phyloP scores from a whole-genome alignment of 2,113 vertebrate species.

The Hepsetus odoe region DNA sequence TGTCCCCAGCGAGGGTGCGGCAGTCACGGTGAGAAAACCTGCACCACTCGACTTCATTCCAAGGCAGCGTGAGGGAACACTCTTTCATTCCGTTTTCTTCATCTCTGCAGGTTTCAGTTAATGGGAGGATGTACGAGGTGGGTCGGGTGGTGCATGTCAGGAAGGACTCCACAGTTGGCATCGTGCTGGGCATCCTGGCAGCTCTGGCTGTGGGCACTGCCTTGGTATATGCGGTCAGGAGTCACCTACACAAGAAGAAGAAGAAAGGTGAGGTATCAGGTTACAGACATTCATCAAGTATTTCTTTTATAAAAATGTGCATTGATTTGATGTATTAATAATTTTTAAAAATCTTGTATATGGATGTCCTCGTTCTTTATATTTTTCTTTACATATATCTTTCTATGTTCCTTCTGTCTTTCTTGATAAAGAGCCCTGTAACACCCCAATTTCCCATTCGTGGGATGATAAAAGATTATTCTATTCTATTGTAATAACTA shows the following conservation, averaged over 20 bases:
- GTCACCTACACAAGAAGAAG: constrained; percentile 73
- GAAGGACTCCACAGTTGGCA: constrained; percentile 62
- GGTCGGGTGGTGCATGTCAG: constrained; percentile 75
- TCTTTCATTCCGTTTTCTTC: background rate
- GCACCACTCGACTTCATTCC: background rate
- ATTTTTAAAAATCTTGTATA: too few relatives aligned
- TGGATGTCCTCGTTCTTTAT: too few relatives aligned
- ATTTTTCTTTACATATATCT: too few relatives aligned
- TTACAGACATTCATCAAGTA: background rate
- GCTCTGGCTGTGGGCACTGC: constrained; percentile 70
- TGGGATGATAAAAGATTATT: too few relatives aligned
- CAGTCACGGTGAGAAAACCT: constrained; percentile 77
- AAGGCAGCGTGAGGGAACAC: background rate
- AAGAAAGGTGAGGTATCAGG: constrained; percentile 73
- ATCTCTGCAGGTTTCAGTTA: constrained; percentile 73
- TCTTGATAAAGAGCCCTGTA: too few relatives aligned
- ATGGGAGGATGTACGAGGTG: constrained; percentile 68
- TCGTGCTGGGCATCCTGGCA: constrained; percentile 74
- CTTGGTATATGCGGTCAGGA: constrained; percentile 68
- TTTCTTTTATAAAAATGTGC: too few relatives aligned
- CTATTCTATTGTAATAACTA: too few relatives aligned
- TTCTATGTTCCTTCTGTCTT: too few relatives aligned
- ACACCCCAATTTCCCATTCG: too few relatives aligned
- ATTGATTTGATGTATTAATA: too few relatives aligned
- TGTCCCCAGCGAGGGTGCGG: constrained; percentile 72